phyloP scores from a whole-genome alignment of 2,113 vertebrate species.

The Stegastes partitus region DNA sequence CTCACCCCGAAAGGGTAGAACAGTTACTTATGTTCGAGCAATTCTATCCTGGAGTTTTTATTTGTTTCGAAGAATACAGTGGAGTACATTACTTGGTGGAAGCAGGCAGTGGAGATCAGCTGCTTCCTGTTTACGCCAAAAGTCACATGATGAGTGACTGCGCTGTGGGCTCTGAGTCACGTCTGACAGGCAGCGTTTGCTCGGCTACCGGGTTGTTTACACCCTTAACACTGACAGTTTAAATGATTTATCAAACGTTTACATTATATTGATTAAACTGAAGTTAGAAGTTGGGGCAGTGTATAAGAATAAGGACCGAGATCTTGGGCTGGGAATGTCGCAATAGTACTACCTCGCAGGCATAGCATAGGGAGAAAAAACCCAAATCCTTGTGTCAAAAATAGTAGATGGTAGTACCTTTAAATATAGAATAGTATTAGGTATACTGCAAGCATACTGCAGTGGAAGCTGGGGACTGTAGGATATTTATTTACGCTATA shows the following conservation, averaged over 20 bases:
- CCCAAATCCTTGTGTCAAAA: no score
- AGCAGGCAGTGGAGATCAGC: constrained; percentile 70
- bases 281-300: not conserved
- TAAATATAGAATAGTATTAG: no score
- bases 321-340: no score
- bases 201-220: no score
- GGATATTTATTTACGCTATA: no score
- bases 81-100: constrained; percentile 65
- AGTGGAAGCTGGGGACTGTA: no score
- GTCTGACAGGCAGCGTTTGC: constrained; percentile 1
- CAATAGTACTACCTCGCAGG: no score
- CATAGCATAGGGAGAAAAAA: no score
- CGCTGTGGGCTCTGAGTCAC: not conserved
- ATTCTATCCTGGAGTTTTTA: not conserved
- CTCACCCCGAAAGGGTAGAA: constrained; percentile 43
- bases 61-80: not conserved
- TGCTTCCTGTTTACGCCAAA: constrained; percentile 82
- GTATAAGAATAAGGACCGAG: not conserved
- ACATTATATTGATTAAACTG: not conserved
- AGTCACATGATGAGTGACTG: constrained; percentile 59
- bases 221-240: not conserved
- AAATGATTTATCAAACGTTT: not conserved
- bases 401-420: no score
- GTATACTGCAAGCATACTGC: no score
- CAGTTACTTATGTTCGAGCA: not conserved